A percentile compares a stretch with the other conserved stretches of the same genome.
Conservation (phyloP, 2,797 vertebrate species). For the Sebastes matsubarae region DNA sequence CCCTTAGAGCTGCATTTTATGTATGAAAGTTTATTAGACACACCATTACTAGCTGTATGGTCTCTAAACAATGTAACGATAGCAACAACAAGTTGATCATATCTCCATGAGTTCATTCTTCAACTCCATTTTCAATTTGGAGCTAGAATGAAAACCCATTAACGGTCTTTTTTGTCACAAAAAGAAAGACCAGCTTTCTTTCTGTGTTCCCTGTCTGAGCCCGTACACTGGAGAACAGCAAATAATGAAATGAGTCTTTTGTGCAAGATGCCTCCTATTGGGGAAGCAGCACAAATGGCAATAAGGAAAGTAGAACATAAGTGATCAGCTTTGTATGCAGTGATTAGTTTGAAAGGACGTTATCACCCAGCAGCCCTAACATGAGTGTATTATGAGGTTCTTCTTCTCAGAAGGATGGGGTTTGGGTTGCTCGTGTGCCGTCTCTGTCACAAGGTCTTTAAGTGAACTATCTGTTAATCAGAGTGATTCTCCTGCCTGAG, state of each 20-base stretch:
- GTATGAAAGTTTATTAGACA: not conserved
- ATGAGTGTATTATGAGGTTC: conserved; percentile 10
- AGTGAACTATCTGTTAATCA: conserved; percentile 64
- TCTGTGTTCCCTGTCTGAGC: not conserved
- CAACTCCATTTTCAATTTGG: not conserved
- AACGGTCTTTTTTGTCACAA: not conserved
- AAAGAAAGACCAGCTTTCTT: not conserved
- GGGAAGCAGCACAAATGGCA: not conserved
- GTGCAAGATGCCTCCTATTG: not conserved
- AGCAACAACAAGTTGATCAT: not conserved
- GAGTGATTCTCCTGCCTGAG: conserved; percentile 39
- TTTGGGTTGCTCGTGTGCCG: conserved; percentile 23
- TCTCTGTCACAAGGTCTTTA: conserved; percentile 49
- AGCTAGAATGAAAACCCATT: not conserved
- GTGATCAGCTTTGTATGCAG: not conserved
- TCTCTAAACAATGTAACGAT: not conserved
- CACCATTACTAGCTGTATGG: not conserved
- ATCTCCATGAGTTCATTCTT: not conserved
- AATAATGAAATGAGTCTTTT: not conserved
- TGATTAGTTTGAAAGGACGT: conserved; percentile 17
- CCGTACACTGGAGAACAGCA: not conserved
- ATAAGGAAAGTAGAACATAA: not conserved
- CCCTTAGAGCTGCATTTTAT: not conserved
- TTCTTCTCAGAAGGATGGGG: conserved; percentile 16
- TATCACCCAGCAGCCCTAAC: conserved; percentile 3